Evolutionary conservation across 2,113 vertebrate species (phyloP).

Genomic region (Cynocephalus volans): DNA sequence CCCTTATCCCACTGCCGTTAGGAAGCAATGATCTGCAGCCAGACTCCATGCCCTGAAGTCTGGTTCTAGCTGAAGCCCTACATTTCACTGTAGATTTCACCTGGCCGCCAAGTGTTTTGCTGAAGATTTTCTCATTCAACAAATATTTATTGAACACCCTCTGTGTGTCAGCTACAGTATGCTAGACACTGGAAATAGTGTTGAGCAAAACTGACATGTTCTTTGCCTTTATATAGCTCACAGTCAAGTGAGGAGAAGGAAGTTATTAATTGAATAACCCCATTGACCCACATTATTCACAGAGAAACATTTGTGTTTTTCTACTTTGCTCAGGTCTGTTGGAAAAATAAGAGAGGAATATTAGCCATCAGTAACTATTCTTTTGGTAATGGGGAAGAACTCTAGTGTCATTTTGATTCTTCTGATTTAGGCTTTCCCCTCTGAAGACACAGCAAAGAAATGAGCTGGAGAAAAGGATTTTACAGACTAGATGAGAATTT

Average conservation of each 20-base stretch:
- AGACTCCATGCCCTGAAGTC: too few relatives aligned
- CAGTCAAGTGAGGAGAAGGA: neutral
- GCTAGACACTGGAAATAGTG: neutral
- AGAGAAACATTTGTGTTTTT: conserved; percentile 31
- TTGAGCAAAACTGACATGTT: neutral
- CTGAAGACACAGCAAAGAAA: neutral
- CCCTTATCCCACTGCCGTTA: too few relatives aligned
- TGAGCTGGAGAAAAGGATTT: neutral
- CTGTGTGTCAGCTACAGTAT: neutral
- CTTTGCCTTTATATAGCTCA: neutral
- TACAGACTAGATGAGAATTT: neutral
- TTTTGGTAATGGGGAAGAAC: neutral
- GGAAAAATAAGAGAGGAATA: neutral
- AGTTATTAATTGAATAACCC: neutral
- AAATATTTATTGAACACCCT: neutral
- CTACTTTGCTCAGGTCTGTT: neutral
- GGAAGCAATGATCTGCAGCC: neutral
- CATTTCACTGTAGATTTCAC: neutral
- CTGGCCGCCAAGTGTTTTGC: neutral
- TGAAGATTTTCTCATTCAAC: neutral
- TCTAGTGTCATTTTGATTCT: neutral
- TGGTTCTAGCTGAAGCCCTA: neutral
- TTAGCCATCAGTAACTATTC: neutral
- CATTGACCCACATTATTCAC: neutral
- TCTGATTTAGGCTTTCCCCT: neutral